Base-by-base conservation (phyloP, 2,797 vertebrate species). In the Acanthurus tractus region DNA sequence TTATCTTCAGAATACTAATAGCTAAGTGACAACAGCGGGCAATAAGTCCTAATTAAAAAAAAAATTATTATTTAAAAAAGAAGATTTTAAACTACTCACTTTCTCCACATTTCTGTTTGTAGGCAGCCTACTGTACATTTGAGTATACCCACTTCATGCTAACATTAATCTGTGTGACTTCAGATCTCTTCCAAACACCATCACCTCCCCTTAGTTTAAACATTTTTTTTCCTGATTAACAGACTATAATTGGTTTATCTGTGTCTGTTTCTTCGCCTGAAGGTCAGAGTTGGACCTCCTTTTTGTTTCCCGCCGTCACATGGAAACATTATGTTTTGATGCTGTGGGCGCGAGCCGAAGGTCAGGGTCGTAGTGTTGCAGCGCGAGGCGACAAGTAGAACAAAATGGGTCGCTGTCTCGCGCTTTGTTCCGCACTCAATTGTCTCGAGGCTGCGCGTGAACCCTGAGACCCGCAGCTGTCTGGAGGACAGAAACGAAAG, bases 361-460 rank as follows among this genome's bases (percentile, higher is more conserved):
- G 94, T 95, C 95, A 93, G 93, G 93, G 92, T 92, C 91, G 90
- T 38, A 54, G 84, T 90, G 92, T 88, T 65, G 84, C 89, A 87
- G 89, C 88, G 92, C 90, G 84, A 91, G 92, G 84, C 91, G 82
- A 92, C 91, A 91, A 84, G 88, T 68, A 17, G 85, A 88, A 85
- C 82, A 86, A 90, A 92, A 91, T 82, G 85, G 88, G 71, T 89
- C 86, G 78, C 86, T 90, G 91, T 93, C 93, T 91, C 77, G 76
- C 69, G 88, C 93, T 93, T 94, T 95, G 93, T 95, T 93, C 85
- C 59, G 50, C 79, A 82, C 86, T 91, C 92, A 94, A 94, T 95
- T 89, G 93, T 94, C 86, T 92, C 68, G 71, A 49, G 79, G 88
- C 90, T 85, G 88, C 85, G 88, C 85, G 86, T 94, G 92, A 94